These are phyloP conservation scores for Oeneis ivallda DNA, from an alignment of 2,888 invertebrate species.

Conservation along the genomic window DNA sequence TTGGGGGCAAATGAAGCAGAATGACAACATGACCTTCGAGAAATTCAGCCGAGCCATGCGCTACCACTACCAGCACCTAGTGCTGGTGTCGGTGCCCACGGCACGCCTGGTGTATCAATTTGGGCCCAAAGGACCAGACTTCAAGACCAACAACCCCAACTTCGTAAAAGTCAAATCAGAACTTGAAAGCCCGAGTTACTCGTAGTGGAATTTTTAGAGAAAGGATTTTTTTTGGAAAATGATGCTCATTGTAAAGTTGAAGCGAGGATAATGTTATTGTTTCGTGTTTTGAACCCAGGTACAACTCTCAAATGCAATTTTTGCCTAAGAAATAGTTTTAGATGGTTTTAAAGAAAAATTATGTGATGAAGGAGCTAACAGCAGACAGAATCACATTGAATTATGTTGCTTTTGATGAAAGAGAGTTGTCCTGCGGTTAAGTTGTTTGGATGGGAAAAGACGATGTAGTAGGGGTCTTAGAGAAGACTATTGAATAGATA, in stretches of 20 bases:
- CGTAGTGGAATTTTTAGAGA: constrained; percentile 55
- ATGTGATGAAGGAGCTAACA: background rate
- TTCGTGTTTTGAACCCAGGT: constrained; percentile 38
- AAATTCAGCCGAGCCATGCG: constrained; percentile 95
- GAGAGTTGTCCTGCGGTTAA: constrained; percentile 37
- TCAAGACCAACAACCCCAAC: constrained; percentile 85
- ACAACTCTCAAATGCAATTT: constrained; percentile 34
- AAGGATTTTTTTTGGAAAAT: constrained; percentile 38
- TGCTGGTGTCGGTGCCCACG: constrained; percentile 88
- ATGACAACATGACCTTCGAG: constrained; percentile 95
- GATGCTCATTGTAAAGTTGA: constrained; percentile 45
- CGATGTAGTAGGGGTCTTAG: constrained; percentile 35
- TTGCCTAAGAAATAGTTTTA: background rate
- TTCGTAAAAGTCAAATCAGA: constrained; percentile 71
- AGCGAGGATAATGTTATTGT: constrained; percentile 39
- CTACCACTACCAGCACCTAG: constrained; percentile 90
- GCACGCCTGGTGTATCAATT: constrained; percentile 91
- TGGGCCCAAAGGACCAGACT: constrained; percentile 89
- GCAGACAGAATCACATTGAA: background rate
- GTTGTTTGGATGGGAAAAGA: constrained; percentile 38
- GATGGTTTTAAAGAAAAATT: constrained; percentile 15
- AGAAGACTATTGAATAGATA: constrained; percentile 48
- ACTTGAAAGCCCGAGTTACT: constrained; percentile 55
- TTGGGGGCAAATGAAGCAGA: constrained; percentile 93
- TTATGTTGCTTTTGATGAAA: background rate